Evolutionary conservation across 1,140 invertebrate genomes (phyloP).

Genomic region (Bombus polaris): DNA sequence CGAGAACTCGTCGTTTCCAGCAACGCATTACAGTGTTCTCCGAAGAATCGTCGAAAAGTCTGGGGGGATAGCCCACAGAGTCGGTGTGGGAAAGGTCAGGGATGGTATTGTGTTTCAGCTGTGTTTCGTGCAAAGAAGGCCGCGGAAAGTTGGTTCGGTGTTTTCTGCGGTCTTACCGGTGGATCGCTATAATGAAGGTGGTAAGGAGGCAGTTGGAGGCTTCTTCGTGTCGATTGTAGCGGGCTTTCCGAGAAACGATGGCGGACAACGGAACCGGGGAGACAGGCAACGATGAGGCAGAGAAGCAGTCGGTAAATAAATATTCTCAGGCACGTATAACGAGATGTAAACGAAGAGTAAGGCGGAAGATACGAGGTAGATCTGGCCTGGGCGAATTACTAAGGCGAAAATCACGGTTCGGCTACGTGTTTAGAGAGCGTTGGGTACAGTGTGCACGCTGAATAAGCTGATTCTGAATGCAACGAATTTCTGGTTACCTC

Average conservation of each 20-base stretch:
- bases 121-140: slow-evolving; percentile 16
- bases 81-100: slow-evolving; percentile 38
- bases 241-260: slow-evolving; percentile 65
- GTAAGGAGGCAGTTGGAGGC: slow-evolving; percentile 31
- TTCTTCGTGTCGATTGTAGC: slow-evolving; percentile 43
- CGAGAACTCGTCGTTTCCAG: neutral
- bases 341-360: slow-evolving; percentile 76
- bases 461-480: slow-evolving; percentile 17
- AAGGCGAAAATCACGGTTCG: slow-evolving; percentile 41
- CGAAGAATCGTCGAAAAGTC: neutral
- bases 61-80: neutral
- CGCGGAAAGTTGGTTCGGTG: slow-evolving; percentile 51
- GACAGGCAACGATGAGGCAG: slow-evolving; percentile 2
- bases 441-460: slow-evolving; percentile 10
- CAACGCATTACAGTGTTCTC: neutral
- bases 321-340: slow-evolving; percentile 70
- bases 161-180: slow-evolving; percentile 48
- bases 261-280: slow-evolving; percentile 10
- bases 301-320: slow-evolving; percentile 59
- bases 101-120: neutral
- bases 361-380: slow-evolving; percentile 63
- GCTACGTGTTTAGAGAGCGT: slow-evolving; percentile 46
- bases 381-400: slow-evolving; percentile 63
- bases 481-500: neutral
- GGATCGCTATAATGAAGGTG: slow-evolving; percentile 56